Percentiles rank a stretch among this genome's conserved stretches.
These are phyloP conservation scores for Rafetus swinhoei DNA, from an alignment of 2,113 vertebrate genomes.

Conservation along the genomic window DNA sequence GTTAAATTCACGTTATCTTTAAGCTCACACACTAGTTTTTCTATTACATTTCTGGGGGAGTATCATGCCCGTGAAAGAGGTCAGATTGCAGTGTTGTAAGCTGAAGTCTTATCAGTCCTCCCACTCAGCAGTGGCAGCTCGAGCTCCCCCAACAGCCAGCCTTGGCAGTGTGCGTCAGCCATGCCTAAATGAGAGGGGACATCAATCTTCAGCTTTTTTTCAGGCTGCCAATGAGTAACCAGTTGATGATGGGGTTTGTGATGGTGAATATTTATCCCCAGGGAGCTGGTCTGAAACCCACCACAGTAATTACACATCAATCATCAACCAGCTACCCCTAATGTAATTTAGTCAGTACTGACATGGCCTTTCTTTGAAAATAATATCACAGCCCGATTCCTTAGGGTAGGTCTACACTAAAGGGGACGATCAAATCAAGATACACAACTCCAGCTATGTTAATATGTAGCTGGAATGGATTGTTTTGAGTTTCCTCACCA, in stretches of 20 bases:
- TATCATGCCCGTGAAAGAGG: rapidly evolving
- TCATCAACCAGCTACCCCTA: neutral
- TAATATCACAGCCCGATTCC: no score
- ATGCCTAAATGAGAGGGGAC: rapidly evolving
- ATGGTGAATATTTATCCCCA: neutral
- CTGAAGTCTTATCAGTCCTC: neutral
- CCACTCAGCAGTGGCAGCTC: rapidly evolving
- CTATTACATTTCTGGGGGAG: neutral
- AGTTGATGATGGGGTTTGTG: neutral
- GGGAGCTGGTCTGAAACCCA: neutral
- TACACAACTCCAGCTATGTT: no score
- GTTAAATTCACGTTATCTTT: neutral
- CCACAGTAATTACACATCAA: rapidly evolving
- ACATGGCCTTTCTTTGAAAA: neutral
- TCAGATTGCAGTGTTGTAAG: neutral
- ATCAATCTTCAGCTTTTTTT: rapidly evolving
- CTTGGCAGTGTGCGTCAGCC: rapidly evolving
- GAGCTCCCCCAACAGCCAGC: rapidly evolving
- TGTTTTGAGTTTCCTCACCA: no score
- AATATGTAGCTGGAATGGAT: no score
- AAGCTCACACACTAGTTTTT: constrained; percentile 1
- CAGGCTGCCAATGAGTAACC: rapidly evolving
- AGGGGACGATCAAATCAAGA: no score
- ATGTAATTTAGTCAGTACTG: neutral
- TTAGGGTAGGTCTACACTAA: no score